Evolutionary conservation across 2,888 invertebrate genomes (phyloP).

Genomic region (Julus scandinavius): DNA sequence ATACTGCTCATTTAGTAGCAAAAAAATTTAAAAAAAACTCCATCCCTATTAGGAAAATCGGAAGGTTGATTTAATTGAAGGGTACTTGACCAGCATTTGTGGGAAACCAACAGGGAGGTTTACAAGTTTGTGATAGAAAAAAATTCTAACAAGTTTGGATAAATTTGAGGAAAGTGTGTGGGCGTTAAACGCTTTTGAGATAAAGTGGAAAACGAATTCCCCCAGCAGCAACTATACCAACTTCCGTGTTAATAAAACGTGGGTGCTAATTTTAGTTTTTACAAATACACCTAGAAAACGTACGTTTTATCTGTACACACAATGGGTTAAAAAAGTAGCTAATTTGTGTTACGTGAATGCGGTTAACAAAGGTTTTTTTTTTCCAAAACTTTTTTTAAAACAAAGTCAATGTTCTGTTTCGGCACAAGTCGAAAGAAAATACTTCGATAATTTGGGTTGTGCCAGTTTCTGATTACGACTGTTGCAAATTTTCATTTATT

Average conservation of each 20-base stretch:
- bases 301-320: neutral
- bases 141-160: neutral
- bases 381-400: neutral
- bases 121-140: neutral
- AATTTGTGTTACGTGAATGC: constrained; percentile 31
- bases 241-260: constrained; percentile 29
- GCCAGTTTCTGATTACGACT: constrained; percentile 41
- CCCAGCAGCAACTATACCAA: neutral
- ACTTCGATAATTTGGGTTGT: constrained; percentile 42
- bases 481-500: constrained; percentile 27
- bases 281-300: neutral
- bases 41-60: neutral
- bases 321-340: neutral
- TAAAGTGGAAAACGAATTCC: neutral
- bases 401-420: constrained; percentile 42
- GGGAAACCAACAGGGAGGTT: neutral
- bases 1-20: neutral
- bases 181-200: constrained; percentile 5
- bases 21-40: neutral
- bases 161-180: constrained; percentile 1
- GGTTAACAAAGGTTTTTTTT: constrained; percentile 9
- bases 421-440: constrained; percentile 30
- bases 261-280: constrained; percentile 35
- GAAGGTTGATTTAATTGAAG: constrained; percentile 24
- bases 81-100: constrained; percentile 5